Base-by-base conservation (phyloP, 2,113 vertebrate species). In the Turnix velox region DNA sequence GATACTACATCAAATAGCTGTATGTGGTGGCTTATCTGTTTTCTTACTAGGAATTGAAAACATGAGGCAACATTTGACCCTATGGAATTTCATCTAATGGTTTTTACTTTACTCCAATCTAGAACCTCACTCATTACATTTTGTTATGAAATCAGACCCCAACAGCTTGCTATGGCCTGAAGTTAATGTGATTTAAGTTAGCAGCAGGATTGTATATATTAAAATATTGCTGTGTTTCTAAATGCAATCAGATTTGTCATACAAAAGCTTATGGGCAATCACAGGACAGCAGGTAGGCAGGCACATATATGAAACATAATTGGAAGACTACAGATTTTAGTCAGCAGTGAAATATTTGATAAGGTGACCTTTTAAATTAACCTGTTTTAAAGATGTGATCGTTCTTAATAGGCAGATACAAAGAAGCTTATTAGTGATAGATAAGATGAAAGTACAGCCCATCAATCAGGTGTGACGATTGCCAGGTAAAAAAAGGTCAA, bases 361-460 rank as follows among this genome's bases (percentile, higher is more conserved):
- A 93, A 96, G 23, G 51, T 86, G 69, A 95, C 80, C 79, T 93
- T 95, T 88, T 89, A 85, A 94, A 94, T 92, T 90, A 95, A 78
- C 46, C 42, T 42, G 25, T 27, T 84, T 80, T 92, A 87, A 96
- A 95, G 71, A 82, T 67, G 52, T 14, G 96, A 86, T 59, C 43
- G 67, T 59, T 93, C 46, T 66, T 90, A 91, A 84, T 14, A 88
- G 37, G 73, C 31, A 77, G 68, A 77, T 90, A 92, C 49, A 95
- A 95, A 85, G 54, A 71, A 84, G 30, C 14, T 89, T 92, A 88
- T 92, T 91, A 96, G 37, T 35, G 92, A 42, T 40, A 80, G 81
- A 18, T 10, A n/a, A 43, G 24, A 79, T 88, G 87, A 88, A 87
- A 95, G 91, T 93, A 30, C 30, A 81, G 67, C 13, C 40, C 57